Conservation (phyloP, 2,888 invertebrate species). For the Masnerella sp. region DNA sequence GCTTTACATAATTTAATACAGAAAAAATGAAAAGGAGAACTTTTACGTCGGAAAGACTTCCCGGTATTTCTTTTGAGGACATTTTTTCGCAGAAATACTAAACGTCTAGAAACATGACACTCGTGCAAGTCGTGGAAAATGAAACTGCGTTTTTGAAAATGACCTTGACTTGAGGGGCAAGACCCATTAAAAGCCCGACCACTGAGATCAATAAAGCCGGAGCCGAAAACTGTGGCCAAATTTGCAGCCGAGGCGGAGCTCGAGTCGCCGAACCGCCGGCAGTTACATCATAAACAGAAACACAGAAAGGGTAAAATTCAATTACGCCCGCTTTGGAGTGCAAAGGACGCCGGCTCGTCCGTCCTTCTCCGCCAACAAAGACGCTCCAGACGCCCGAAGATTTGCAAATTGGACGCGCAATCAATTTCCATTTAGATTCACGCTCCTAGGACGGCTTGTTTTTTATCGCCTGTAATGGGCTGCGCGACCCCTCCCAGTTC, state of each 20-base stretch:
- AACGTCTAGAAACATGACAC: no score
- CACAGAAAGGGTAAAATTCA: constrained; percentile 18
- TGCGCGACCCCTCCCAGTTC: no score
- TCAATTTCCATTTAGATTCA: constrained; percentile 62
- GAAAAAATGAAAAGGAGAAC: no score
- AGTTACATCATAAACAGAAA: constrained; percentile 26
- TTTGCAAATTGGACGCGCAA: constrained; percentile 10
- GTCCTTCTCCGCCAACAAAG: constrained; percentile 6
- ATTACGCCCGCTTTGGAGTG: constrained; percentile 29
- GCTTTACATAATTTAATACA: no score
- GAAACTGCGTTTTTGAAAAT: no score
- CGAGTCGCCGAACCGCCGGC: constrained; percentile 3
- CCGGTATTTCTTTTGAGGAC: no score
- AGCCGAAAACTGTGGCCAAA: constrained; percentile 4
- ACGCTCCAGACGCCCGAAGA: constrained; percentile 4
- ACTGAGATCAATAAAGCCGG: constrained; percentile 6
- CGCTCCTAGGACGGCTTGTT: constrained; percentile 69
- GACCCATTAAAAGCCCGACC: neutral
- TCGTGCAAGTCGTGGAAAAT: no score
- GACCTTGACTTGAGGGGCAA: constrained; percentile 5
- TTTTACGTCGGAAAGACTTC: no score
- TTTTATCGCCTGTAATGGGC: constrained; percentile 64
- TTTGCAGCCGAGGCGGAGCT: neutral
- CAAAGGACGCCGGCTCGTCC: constrained; percentile 5
- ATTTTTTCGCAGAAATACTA: no score